Evolutionary conservation across 2,113 vertebrate species (phyloP), one percentile per base, ranked within the genome.

Genomic region (Colinus virginianus): DNA sequence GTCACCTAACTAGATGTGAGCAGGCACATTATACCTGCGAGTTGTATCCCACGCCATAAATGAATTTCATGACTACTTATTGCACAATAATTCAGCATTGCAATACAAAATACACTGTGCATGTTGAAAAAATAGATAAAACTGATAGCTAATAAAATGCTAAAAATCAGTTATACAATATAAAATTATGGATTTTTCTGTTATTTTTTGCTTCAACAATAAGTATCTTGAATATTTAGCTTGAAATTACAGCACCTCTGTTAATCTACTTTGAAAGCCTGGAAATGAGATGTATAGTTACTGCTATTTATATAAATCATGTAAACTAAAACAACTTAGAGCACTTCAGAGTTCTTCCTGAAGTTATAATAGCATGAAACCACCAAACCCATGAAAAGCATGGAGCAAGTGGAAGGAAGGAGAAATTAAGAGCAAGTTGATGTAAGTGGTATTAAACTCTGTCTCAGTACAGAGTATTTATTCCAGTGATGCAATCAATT

Each of bases 141-240:
- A 86, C 40, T 1, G 11, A 49, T 63, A 58, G 28, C 15, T 13
- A 67, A 78, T 78, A 70, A 88, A 93, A 59, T 63, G 20, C 6
- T 87, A 53, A 56, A 83, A 72, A 15, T 26, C 34, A 78, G 25
- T 89, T 58, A 21, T 45, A 61, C 17, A 6, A 53, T 36, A 72
- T 64, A 15, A 93, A 78, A 68, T 7, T 0, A 56, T 62, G 34
- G 3, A 3, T 59, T 82, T 90, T 89, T 66, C 28, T 89, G 62
- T 72, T 66, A 84, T 38, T 42, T 91, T 87, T 91, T 82, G 81
- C 89, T 89, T 94, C 45, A 72, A 38, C 71, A 89, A 59, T 63
- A 85, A n/a, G 3, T 45, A 28, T 38, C 42, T 13, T 58, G 58
- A 82, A 90, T 78, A 91, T 84, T 90, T 64, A 61, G 76, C 94